These are phyloP conservation scores for Chrysocyon brachyurus DNA, from an alignment of 2,797 vertebrate genomes.

Conservation along the genomic window DNA sequence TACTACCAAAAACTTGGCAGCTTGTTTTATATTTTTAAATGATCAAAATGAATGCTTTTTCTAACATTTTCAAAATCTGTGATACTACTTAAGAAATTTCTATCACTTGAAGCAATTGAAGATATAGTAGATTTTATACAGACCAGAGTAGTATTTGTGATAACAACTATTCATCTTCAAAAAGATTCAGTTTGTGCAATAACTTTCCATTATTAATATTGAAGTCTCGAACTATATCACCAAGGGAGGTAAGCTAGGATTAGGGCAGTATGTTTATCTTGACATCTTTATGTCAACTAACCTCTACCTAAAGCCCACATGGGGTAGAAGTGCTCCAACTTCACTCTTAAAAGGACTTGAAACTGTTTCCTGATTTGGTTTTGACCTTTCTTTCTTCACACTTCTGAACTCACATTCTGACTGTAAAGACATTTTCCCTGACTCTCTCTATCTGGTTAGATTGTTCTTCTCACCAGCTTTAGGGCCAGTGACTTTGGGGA, in stretches of 20 bases:
- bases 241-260: neutral
- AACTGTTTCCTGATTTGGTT: neutral
- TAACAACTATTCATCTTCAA: neutral
- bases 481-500: neutral
- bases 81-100: neutral
- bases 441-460: neutral
- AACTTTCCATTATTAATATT: neutral
- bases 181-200: neutral
- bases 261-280: neutral
- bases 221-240: neutral
- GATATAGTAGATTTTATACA: neutral
- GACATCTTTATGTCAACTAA: neutral
- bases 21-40: neutral
- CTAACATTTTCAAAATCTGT: neutral
- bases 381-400: neutral
- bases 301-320: neutral
- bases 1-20: neutral
- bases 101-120: neutral
- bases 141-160: neutral
- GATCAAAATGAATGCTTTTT: neutral
- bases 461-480: neutral
- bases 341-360: neutral
- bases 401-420: neutral
- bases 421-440: neutral
- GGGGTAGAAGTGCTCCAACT: neutral